Evolutionary conservation across 1,140 invertebrate species (phyloP), one percentile per base, ranked within the genome.

Genomic region (Heliconius hermathena): DNA sequence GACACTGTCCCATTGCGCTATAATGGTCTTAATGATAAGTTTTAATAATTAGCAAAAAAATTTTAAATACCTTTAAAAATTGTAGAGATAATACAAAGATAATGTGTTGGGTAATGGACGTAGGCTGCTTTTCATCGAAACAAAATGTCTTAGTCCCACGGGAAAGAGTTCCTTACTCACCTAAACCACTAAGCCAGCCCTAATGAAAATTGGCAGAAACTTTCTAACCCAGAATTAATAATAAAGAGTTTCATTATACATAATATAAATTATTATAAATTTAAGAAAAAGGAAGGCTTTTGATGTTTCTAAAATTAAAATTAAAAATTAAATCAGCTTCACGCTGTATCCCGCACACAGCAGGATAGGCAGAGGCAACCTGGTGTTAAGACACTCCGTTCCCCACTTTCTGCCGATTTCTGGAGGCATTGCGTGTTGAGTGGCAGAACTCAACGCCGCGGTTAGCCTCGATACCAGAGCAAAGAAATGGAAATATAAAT

Each of bases 201-300:
- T 66, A 66, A 66, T 66, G 57, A 66, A 66, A 66, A 66, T 66
- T 66, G 57, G 57, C 57, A 66, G 22, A 66, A 60, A 66, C 57
- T 66, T 66, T 66, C 57, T 26, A 66, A 26, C 11, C 57, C 57
- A 66, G 22, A 66, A 66, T 66, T 66, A 66, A 66, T 66, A 66
- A 66, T 66, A 66, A 66, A 66, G 57, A 66, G 22, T 26, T 26
- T 66, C 57, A 66, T 66, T 66, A 29, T 29, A 66, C 9, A 26
- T 66, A 36, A 36, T 36, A 26, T 26, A 66, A 16, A 66, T 66
- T 66, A 22, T 66, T 66, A 22, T 66, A 66, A 66, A 66, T 20
- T 22, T 57, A 57, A 3, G 54, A 3, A 22, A 57, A 57, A 6
- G 54, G n/a, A n/a, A n/a, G 20, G n/a, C 8, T 9, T 57, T 20